Evolutionary conservation across 2,888 invertebrate species (phyloP).

Genomic region (Sinohyriopsis cumingii): DNA sequence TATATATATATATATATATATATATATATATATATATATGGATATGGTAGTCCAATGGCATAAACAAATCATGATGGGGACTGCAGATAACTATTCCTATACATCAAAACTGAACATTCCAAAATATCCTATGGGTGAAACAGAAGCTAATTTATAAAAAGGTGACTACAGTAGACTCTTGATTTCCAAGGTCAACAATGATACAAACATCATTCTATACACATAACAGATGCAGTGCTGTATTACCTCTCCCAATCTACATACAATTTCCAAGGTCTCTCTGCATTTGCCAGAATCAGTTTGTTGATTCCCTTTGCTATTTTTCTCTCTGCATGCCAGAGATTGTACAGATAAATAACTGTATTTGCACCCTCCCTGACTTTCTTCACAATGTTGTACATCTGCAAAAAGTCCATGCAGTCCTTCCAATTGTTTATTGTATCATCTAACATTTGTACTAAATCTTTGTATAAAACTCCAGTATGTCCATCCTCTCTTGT

Average conservation of each 20-base stretch:
- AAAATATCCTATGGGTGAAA: too few species aligned
- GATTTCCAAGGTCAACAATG: not conserved
- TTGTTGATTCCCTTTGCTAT: constrained; percentile 39
- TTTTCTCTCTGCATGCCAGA: constrained; percentile 57
- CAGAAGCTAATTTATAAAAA: too few species aligned
- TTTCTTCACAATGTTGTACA: constrained; percentile 43
- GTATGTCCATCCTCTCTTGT: constrained; percentile 56
- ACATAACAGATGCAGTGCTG: not conserved
- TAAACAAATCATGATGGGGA: too few species aligned
- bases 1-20: too few species aligned
- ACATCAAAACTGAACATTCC: too few species aligned
- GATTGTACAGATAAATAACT: constrained; percentile 44
- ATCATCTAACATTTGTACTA: constrained; percentile 24
- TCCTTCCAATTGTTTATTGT: constrained; percentile 13
- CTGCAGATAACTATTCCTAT: too few species aligned
- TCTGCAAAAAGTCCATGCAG: constrained; percentile 42
- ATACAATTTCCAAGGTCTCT: constrained; percentile 31
- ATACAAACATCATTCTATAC: not conserved
- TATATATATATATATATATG: too few species aligned
- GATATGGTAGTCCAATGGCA: too few species aligned
- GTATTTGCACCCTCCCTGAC: constrained; percentile 22
- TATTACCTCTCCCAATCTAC: constrained; percentile 49
- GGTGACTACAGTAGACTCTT: too few species aligned
- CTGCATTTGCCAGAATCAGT: constrained; percentile 31
- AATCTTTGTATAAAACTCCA: constrained; percentile 17